phyloP scores from a whole-genome alignment of 2,797 vertebrate species.

The Sebastes kiyomatsui region DNA sequence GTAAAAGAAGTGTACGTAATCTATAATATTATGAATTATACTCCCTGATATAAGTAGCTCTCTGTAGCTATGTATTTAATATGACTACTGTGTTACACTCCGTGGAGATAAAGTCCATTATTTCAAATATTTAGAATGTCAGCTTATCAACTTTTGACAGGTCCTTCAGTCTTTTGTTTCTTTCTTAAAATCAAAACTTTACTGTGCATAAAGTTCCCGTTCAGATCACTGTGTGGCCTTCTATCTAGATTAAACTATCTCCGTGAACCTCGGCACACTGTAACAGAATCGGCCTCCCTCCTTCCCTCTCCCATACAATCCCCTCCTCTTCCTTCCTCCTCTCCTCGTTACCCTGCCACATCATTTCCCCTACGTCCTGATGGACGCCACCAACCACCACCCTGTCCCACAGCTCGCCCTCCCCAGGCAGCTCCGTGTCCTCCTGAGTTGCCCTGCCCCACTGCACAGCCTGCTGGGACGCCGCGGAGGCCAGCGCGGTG shows the following conservation, averaged over 20 bases:
- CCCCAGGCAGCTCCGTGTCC: conserved; percentile 16
- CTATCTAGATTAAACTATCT: conserved; percentile 58
- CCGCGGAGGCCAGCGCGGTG: conserved; percentile 49
- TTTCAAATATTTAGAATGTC: conserved; percentile 27
- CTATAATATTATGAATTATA: conserved; percentile 26
- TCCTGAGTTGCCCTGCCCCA: conserved; percentile 29
- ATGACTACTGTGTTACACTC: conserved; percentile 14
- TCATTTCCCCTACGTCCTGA: conserved; percentile 40
- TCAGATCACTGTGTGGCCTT: not conserved
- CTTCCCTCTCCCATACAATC: conserved; percentile 61
- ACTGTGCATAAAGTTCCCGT: not conserved
- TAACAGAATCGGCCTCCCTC: conserved; percentile 55
- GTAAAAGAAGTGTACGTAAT: conserved; percentile 24
- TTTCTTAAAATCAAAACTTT: not conserved
- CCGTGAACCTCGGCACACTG: conserved; percentile 57
- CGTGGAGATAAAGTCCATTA: conserved; percentile 10
- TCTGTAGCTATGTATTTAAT: conserved; percentile 12
- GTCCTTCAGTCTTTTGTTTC: conserved; percentile 5
- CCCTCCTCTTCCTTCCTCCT: conserved; percentile 45
- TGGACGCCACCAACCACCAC: conserved; percentile 40
- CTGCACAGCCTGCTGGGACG: conserved; percentile 31
- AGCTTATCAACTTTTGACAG: not conserved
- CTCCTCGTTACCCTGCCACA: conserved; percentile 58
- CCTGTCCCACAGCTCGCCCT: conserved; percentile 60
- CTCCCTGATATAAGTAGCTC: conserved; percentile 58